phyloP scores from a whole-genome alignment of 92 coral and sea anemone genomes.

The Porites divaricata region DNA sequence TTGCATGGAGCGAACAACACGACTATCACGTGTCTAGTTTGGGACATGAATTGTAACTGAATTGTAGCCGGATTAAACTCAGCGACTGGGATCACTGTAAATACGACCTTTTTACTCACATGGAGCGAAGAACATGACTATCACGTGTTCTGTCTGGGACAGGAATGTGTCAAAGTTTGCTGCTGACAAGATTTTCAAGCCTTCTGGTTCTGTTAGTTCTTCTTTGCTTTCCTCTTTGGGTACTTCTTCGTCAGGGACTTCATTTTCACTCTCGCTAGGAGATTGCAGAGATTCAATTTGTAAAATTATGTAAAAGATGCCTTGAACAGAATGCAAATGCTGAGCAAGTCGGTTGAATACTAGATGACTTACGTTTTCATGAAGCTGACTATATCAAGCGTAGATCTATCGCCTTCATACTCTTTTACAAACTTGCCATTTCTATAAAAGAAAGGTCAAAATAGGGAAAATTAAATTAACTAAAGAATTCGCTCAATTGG shows the following conservation, averaged over 20 bases:
- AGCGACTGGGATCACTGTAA: neutral
- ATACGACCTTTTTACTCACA: slow-evolving; percentile 66
- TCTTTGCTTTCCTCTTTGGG: slow-evolving; percentile 2
- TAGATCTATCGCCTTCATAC: slow-evolving; percentile 84
- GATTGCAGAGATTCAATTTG: neutral
- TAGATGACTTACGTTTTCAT: slow-evolving; percentile 75
- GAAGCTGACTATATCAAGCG: slow-evolving; percentile 72
- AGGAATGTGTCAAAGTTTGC: slow-evolving; percentile 72
- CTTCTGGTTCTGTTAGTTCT: slow-evolving; percentile 18
- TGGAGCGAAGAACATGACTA: slow-evolving; percentile 95
- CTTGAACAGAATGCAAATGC: no score
- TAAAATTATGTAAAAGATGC: no score
- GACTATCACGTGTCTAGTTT: slow-evolving; percentile 78
- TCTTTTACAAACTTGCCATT: slow-evolving; percentile 76
- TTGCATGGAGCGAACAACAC: slow-evolving; percentile 95
- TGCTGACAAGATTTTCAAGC: slow-evolving; percentile 32
- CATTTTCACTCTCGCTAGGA: slow-evolving; percentile 8
- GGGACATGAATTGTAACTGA: slow-evolving; percentile 49
- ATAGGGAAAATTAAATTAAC: neutral
- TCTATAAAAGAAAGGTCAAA: slow-evolving; percentile 31
- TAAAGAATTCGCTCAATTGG: no score
- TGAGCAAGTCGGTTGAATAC: neutral
- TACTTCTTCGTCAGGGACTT: slow-evolving; percentile 28
- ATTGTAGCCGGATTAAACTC: no score
- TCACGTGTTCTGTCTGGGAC: slow-evolving; percentile 72